Conservation (phyloP, 2,797 vertebrate species). For the Mycteria americana region DNA sequence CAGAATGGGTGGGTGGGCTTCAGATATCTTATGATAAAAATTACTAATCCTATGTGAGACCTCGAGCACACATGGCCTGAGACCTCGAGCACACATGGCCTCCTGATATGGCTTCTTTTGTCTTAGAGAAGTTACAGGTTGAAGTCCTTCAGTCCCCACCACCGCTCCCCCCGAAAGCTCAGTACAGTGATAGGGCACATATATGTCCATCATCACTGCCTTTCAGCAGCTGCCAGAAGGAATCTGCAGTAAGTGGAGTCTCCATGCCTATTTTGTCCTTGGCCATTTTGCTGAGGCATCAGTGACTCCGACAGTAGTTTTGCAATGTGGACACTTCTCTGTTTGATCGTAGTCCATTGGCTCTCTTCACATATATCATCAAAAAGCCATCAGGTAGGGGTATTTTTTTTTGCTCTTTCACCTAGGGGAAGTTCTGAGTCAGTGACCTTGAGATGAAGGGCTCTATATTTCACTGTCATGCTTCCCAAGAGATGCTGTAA, state of each 20-base stretch:
- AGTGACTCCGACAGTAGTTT: neutral
- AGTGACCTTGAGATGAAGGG: neutral
- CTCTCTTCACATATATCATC: neutral
- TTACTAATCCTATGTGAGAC: neutral
- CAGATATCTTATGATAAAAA: neutral
- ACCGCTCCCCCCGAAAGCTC: neutral
- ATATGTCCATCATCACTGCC: neutral
- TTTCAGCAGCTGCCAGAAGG: neutral
- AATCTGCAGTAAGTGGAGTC: neutral
- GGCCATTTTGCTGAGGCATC: neutral
- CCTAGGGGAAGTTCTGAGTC: neutral
- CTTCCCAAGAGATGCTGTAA: neutral
- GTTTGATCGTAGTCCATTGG: neutral
- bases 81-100: accelerated
- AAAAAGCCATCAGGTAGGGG: neutral
- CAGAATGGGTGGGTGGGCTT: neutral
- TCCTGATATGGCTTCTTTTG: neutral
- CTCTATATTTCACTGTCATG: neutral
- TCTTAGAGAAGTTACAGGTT: neutral
- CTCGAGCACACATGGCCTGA: accelerated
- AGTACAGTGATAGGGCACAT: neutral
- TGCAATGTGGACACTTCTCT: neutral
- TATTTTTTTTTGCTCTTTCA: neutral
- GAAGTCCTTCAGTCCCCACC: neutral
- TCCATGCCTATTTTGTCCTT: neutral